Conservation (phyloP, 2,113 vertebrate genomes). For the Myotis yumanensis region DNA sequence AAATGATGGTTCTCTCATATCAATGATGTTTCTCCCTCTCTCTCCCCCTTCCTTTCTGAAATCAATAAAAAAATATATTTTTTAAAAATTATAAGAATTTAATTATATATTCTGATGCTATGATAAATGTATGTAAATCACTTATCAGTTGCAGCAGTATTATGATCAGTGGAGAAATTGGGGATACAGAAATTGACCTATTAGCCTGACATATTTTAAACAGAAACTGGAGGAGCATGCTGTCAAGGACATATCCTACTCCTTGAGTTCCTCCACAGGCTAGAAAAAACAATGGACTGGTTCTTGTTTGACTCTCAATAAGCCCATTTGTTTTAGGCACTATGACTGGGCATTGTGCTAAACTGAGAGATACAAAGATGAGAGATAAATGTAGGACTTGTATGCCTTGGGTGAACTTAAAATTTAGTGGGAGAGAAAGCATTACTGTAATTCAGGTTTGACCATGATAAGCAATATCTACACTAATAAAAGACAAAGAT, state of each 20-base stretch:
- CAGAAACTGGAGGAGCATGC: neutral
- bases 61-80: too few relatives aligned
- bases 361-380: neutral
- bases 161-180: neutral
- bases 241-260: neutral
- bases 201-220: neutral
- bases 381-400: neutral
- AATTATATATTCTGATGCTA: neutral
- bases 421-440: neutral
- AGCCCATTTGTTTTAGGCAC: neutral
- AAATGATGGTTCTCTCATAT: too few relatives aligned
- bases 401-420: neutral
- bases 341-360: neutral
- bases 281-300: neutral
- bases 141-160: neutral
- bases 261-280: neutral
- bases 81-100: neutral
- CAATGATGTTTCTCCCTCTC: too few relatives aligned
- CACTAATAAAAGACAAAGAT: too few relatives aligned
- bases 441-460: neutral
- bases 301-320: neutral
- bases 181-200: neutral
- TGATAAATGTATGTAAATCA: neutral
- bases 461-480: neutral
- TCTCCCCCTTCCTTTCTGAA: too few relatives aligned